Percentiles rank a stretch among this genome's conserved stretches.
Conservation (phyloP, 2,888 invertebrate species). For the Zhuqinia jingwanae region DNA sequence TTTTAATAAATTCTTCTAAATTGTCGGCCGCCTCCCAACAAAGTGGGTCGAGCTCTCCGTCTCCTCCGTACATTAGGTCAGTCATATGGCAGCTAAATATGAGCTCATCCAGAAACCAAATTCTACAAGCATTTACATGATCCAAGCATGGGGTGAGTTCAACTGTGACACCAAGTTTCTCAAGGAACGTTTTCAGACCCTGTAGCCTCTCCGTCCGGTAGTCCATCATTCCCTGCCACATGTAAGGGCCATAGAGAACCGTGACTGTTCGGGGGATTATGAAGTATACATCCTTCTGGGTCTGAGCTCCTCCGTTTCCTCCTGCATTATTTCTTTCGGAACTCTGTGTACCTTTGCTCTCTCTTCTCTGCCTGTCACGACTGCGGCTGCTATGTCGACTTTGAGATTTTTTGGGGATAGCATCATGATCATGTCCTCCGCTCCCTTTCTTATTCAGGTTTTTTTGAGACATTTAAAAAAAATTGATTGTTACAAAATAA, state of each 20-base stretch:
- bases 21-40: constrained; percentile 72
- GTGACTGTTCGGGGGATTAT: constrained; percentile 73
- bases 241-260: constrained; percentile 77
- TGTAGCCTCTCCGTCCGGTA: constrained; percentile 75
- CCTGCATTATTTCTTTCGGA: background rate
- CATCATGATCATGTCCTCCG: no score
- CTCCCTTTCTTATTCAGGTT: no score
- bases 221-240: constrained; percentile 75
- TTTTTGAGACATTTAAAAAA: no score
- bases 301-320: no score
- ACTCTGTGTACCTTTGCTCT: background rate
- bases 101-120: constrained; percentile 76
- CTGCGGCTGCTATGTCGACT: no score
- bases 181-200: constrained; percentile 71
- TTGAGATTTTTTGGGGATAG: no score
- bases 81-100: constrained; percentile 76
- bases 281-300: constrained; percentile 49
- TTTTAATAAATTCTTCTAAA: constrained; percentile 57
- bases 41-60: constrained; percentile 75
- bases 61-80: constrained; percentile 75
- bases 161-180: constrained; percentile 73
- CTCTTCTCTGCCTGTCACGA: no score
- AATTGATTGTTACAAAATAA: no score
- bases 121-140: constrained; percentile 73
- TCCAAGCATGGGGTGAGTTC: constrained; percentile 65